Percentiles rank a stretch among this genome's conserved stretches.
Evolutionary conservation across 2,888 invertebrate genomes (phyloP).

Genomic region (Protonemura montana): DNA sequence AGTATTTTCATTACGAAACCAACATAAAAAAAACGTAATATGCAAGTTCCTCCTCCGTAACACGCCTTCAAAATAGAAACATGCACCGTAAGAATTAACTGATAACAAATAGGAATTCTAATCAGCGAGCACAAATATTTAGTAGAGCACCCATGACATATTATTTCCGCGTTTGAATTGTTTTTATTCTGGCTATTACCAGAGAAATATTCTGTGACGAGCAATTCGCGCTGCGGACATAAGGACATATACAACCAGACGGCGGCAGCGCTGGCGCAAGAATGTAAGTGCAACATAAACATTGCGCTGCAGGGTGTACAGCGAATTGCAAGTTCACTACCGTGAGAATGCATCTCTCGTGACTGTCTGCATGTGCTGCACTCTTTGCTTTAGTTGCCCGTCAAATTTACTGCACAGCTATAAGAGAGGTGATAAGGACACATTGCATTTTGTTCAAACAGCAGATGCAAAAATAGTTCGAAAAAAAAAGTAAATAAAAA

Average conservation of each 20-base stretch:
- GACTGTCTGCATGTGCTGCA: background rate
- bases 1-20: background rate
- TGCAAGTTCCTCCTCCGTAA: too few relatives aligned
- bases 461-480: background rate
- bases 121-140: background rate
- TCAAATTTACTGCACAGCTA: background rate
- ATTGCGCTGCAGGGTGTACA: background rate
- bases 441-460: background rate
- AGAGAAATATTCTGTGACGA: background rate
- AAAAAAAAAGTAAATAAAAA: background rate
- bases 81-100: too few relatives aligned
- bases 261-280: background rate
- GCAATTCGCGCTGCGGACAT: background rate
- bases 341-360: background rate
- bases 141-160: background rate
- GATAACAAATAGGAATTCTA: background rate
- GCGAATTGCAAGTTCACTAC: background rate
- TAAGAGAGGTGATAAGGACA: background rate
- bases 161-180: background rate
- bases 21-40: too few relatives aligned
- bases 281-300: background rate
- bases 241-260: background rate
- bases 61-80: too few relatives aligned
- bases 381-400: background rate
- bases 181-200: background rate